These are phyloP conservation scores for Drosophila acutilabella DNA, from an alignment of 2,888 invertebrate species.

Conservation along the genomic window DNA sequence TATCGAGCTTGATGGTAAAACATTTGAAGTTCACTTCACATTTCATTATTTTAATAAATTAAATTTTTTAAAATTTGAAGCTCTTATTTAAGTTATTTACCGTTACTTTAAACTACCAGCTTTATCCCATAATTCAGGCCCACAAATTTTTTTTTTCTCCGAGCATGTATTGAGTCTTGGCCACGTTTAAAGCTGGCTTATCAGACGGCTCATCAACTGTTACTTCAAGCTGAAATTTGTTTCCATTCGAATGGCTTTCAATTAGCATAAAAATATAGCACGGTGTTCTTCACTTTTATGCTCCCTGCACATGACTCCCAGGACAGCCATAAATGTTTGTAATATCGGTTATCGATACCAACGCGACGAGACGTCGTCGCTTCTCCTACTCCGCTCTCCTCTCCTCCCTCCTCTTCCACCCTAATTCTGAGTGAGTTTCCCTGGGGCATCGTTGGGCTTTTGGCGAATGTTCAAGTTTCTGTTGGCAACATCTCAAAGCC, in stretches of 20 bases:
- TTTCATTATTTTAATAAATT: no score
- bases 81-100: no score
- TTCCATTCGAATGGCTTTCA: conserved; percentile 81
- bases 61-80: no score
- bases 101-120: no score
- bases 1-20: no score
- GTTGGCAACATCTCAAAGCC: conserved; percentile 45
- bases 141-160: no score
- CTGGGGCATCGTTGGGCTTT: conserved; percentile 64
- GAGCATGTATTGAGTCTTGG: background rate
- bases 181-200: conserved; percentile 14
- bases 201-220: conserved; percentile 24
- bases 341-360: conserved; percentile 38
- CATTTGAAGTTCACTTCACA: no score
- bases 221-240: conserved; percentile 59
- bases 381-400: background rate
- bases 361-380: conserved; percentile 3
- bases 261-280: conserved; percentile 84
- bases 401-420: background rate
- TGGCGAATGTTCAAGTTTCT: conserved; percentile 36
- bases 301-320: conserved; percentile 56
- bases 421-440: conserved; percentile 30
- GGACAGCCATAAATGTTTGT: conserved; percentile 61
- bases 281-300: conserved; percentile 47
- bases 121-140: no score